These are phyloP conservation scores for Cyphomyrmex costatus DNA, from an alignment of 1,140 invertebrate species.

Conservation along the genomic window DNA sequence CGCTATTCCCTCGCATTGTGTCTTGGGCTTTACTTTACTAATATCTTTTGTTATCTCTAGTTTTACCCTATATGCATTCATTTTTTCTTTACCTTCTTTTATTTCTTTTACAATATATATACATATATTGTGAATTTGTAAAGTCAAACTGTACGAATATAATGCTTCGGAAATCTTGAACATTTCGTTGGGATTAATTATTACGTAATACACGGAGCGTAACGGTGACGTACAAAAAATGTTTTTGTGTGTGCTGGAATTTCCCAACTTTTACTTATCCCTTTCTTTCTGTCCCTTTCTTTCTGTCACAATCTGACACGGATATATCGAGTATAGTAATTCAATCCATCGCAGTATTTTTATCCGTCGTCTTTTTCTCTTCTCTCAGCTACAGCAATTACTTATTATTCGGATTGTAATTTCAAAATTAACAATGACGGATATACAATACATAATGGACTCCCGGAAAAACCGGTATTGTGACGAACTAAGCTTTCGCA, in stretches of 20 bases:
- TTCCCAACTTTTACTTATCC: conserved; percentile 6
- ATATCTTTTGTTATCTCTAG: too few relatives aligned
- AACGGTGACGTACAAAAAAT: background rate
- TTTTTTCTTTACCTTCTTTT: too few relatives aligned
- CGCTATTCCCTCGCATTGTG: too few relatives aligned
- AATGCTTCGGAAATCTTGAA: background rate
- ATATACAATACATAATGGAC: background rate
- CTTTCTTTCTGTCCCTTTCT: background rate
- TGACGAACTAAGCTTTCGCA: conserved; percentile 7
- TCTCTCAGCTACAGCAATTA: background rate
- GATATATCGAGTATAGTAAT: background rate
- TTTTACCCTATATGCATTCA: too few relatives aligned
- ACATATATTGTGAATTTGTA: background rate
- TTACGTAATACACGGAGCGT: conserved; percentile 19
- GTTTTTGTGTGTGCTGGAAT: conserved; percentile 4
- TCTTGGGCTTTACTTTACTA: too few relatives aligned
- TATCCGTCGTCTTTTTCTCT: background rate
- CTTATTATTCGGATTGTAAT: background rate
- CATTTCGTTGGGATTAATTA: background rate
- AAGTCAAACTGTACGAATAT: background rate
- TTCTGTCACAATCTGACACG: background rate
- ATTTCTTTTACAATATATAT: too few relatives aligned
- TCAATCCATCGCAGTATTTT: conserved; percentile 1
- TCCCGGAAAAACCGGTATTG: conserved; percentile 39
- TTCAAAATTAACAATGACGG: conserved; percentile 41